These are phyloP conservation scores for Ectropis grisescens DNA, from an alignment of 1,140 invertebrate species.

Conservation along the genomic window DNA sequence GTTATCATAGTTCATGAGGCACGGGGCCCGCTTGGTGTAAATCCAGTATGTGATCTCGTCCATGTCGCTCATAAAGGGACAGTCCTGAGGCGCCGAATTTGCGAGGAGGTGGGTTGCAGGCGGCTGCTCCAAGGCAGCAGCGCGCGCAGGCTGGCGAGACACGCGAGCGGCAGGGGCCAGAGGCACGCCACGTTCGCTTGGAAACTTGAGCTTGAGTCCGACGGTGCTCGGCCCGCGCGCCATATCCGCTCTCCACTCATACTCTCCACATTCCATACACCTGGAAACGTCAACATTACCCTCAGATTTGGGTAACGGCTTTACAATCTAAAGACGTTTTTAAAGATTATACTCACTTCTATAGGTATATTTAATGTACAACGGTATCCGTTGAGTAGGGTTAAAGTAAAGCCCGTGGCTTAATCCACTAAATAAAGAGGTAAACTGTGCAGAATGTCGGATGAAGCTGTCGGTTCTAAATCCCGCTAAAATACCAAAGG, in stretches of 20 bases:
- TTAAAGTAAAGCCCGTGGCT: too few relatives aligned
- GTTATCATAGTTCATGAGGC: slow-evolving; percentile 50
- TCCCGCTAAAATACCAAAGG: too few relatives aligned
- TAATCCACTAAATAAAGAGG: too few relatives aligned
- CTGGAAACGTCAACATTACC: too few relatives aligned
- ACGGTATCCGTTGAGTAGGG: too few relatives aligned
- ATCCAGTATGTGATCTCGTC: slow-evolving; percentile 60
- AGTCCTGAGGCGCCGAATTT: slow-evolving; percentile 5
- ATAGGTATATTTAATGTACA: too few relatives aligned
- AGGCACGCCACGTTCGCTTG: slow-evolving; percentile 15
- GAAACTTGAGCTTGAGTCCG: slow-evolving; percentile 21
- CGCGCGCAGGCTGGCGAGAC: slow-evolving; percentile 3
- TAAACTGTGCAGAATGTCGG: too few relatives aligned
- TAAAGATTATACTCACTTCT: too few relatives aligned
- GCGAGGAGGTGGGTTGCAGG: neutral
- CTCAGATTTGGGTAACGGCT: too few relatives aligned
- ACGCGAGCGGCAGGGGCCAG: slow-evolving; percentile 21
- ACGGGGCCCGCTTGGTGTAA: slow-evolving; percentile 47
- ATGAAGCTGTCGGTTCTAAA: too few relatives aligned
- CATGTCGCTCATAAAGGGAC: slow-evolving; percentile 59
- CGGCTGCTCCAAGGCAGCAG: neutral
- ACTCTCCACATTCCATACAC: slow-evolving; percentile 48
- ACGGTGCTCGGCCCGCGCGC: slow-evolving; percentile 15
- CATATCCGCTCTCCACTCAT: slow-evolving; percentile 33
- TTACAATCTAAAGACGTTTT: too few relatives aligned